phyloP scores from a whole-genome alignment of 2,113 vertebrate genomes.

The Seriola dumerili region DNA sequence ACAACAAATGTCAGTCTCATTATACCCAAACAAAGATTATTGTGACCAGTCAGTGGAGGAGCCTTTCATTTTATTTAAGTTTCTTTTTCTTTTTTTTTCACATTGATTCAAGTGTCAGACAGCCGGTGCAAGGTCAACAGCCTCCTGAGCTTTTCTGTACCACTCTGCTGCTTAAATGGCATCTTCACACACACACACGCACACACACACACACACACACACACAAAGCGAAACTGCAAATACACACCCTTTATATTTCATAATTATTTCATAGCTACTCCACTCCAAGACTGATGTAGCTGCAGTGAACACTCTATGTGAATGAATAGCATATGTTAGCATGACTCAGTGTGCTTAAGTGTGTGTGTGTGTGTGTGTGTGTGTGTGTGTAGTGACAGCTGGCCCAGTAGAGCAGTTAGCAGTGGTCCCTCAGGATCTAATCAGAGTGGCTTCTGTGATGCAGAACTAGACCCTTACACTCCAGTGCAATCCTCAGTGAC shows the following conservation, averaged over 20 bases:
- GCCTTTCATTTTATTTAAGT: no score
- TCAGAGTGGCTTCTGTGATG: conserved; percentile 11
- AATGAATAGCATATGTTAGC: background rate
- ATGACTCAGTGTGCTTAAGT: no score
- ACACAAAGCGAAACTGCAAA: background rate
- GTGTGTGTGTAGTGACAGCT: background rate
- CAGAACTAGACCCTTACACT: background rate
- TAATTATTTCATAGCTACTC: background rate
- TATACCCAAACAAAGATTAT: background rate
- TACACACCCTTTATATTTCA: background rate
- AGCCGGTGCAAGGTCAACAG: background rate
- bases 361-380: background rate
- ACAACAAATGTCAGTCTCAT: background rate
- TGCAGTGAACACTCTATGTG: background rate
- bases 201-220: no score
- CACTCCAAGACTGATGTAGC: background rate
- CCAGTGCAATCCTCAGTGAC: background rate
- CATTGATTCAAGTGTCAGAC: conserved; percentile 4
- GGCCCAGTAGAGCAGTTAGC: background rate
- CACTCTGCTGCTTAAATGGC: background rate
- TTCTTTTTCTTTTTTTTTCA: background rate
- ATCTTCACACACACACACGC: background rate
- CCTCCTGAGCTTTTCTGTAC: background rate
- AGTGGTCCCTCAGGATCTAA: conserved; percentile 10
- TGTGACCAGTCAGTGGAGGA: background rate